A percentile compares a stretch with the other conserved stretches of the same genome.
Evolutionary conservation across 2,888 invertebrate species (phyloP).

Genomic region (Zygothrica quintamaculata): DNA sequence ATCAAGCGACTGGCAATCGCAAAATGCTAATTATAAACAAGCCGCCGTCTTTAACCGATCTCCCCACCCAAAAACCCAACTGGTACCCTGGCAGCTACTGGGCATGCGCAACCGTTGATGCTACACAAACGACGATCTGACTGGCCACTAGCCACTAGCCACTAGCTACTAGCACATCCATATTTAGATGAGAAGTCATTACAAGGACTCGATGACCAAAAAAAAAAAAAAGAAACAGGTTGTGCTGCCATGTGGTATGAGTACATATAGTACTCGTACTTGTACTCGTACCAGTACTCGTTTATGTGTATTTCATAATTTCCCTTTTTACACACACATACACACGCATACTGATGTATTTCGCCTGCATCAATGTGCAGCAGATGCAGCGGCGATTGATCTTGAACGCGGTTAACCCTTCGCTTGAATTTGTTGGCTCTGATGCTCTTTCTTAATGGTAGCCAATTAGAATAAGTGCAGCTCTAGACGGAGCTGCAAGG

Average conservation of each 20-base stretch:
- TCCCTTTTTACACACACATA: conserved; percentile 7
- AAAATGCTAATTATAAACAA: conserved; percentile 80
- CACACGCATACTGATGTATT: neutral
- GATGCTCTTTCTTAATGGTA: conserved; percentile 59
- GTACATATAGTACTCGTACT: conserved; percentile 20
- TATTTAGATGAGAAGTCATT: conserved; percentile 55
- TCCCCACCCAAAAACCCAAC: neutral
- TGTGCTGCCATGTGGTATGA: conserved; percentile 15
- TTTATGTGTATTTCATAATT: conserved; percentile 66
- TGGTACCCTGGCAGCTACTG: conserved; percentile 77
- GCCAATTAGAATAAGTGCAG: conserved; percentile 76
- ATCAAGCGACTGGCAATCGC: conserved; percentile 74
- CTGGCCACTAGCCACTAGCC: conserved; percentile 5
- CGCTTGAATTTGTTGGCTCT: neutral
- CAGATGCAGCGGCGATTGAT: conserved; percentile 1
- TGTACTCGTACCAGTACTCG: conserved; percentile 1
- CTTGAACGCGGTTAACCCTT: conserved; percentile 3
- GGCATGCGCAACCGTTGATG: conserved; percentile 63
- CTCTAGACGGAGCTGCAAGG: conserved; percentile 7
- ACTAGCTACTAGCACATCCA: conserved; percentile 28
- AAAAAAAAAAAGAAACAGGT: conserved; percentile 44
- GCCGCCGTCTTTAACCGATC: conserved; percentile 25
- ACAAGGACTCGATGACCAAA: conserved; percentile 40
- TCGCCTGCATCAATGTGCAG: too few relatives aligned
- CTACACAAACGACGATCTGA: conserved; percentile 4